A percentile compares a stretch with the other conserved stretches of the same genome.
phyloP scores from a whole-genome alignment of 2,888 invertebrate species.

The Cataglyphis altisquamis region DNA sequence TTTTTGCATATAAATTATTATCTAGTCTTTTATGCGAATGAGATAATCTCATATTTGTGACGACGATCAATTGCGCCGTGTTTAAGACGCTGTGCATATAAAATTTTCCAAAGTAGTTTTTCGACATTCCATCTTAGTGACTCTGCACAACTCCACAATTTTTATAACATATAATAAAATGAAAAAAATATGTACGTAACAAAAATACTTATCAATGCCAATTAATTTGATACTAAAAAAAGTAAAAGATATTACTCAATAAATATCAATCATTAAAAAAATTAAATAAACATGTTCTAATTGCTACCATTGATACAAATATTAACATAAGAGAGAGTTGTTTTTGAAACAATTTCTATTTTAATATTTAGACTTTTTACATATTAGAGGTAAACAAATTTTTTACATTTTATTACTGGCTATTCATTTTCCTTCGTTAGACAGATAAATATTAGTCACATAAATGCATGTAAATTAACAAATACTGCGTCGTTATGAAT shows the following conservation, averaged over 20 bases:
- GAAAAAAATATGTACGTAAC: not conserved
- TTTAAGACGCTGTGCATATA: not conserved
- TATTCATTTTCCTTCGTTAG: not conserved
- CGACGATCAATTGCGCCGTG: not conserved
- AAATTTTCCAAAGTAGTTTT: not conserved
- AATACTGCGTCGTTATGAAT: not conserved
- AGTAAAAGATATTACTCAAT: not conserved
- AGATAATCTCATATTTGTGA: not conserved
- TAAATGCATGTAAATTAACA: not conserved
- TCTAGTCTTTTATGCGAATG: constrained; percentile 1
- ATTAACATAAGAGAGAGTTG: not conserved
- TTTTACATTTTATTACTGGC: not conserved
- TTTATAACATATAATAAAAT: not conserved
- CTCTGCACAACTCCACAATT: not conserved
- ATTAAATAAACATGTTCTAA: not conserved
- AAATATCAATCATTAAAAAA: not conserved
- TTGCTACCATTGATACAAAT: not conserved
- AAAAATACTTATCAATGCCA: not conserved
- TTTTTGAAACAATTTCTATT: not conserved
- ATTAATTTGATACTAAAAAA: not conserved
- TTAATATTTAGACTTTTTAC: not conserved
- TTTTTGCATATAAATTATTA: not conserved
- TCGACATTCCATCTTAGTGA: not conserved
- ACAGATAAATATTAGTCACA: not conserved
- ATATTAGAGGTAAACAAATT: not conserved